These are phyloP conservation scores for Psittacara wagleri DNA, from an alignment of 2,113 vertebrate species.

Conservation along the genomic window DNA sequence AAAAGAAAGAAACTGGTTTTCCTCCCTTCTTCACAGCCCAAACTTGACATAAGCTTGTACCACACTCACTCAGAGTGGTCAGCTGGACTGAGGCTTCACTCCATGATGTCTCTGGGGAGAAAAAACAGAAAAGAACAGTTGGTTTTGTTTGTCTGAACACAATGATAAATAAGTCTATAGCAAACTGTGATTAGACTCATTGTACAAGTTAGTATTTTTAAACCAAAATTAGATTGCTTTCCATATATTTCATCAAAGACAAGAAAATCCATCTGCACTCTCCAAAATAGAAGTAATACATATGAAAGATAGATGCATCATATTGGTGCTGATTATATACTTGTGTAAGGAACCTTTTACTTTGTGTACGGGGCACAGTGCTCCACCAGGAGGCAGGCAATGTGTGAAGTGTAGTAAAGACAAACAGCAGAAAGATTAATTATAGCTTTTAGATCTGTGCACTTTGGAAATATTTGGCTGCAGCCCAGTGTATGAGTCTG, in stretches of 20 bases:
- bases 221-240: neutral
- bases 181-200: neutral
- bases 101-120: neutral
- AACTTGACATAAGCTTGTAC: neutral
- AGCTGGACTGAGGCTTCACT: neutral
- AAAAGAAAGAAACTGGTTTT: conserved; percentile 5
- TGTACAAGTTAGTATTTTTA: neutral
- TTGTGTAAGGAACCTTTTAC: neutral
- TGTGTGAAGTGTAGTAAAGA: neutral
- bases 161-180: neutral
- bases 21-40: neutral
- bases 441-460: neutral
- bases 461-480: neutral
- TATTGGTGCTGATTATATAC: neutral
- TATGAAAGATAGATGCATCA: neutral
- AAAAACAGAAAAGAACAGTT: neutral
- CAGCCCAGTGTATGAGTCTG: neutral
- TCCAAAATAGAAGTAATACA: neutral
- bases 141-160: neutral
- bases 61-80: neutral
- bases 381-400: neutral
- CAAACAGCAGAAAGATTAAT: neutral
- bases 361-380: neutral
- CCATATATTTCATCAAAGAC: neutral
- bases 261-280: neutral